Conservation (phyloP, 2,888 invertebrate species). For the Epinotia demarniana region DNA sequence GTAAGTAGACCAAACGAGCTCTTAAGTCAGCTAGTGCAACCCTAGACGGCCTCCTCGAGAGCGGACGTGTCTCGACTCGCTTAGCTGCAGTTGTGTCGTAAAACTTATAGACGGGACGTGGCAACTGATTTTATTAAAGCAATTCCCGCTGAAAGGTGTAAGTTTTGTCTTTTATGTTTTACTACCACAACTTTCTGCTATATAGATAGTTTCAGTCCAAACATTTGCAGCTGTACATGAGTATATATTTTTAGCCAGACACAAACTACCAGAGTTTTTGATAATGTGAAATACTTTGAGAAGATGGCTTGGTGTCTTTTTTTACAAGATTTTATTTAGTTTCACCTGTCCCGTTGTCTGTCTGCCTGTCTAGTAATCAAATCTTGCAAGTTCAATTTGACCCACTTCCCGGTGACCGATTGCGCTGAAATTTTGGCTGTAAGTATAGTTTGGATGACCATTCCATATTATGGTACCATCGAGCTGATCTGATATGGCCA, state of each 20-base stretch:
- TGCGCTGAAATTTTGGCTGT: no score
- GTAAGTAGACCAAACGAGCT: neutral
- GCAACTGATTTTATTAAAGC: conserved; percentile 33
- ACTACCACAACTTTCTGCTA: conserved; percentile 2
- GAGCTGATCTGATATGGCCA: no score
- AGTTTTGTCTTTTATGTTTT: conserved; percentile 26
- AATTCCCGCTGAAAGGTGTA: conserved; percentile 17
- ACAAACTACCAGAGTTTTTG: no score
- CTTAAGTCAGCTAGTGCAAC: neutral
- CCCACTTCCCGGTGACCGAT: no score
- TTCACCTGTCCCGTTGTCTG: no score
- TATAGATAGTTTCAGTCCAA: neutral
- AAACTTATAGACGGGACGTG: conserved; percentile 43
- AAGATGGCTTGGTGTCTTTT: neutral
- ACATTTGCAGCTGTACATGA: neutral
- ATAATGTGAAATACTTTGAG: neutral
- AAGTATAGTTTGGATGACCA: no score
- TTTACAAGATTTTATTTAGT: no score
- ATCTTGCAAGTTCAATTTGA: no score
- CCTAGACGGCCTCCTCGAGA: conserved; percentile 10
- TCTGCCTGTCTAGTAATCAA: no score
- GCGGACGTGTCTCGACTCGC: conserved; percentile 21
- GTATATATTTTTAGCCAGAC: no score
- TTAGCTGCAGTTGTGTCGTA: conserved; percentile 38
- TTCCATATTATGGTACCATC: no score